A percentile compares a stretch with the other conserved stretches of the same genome.
Evolutionary conservation across 2,113 vertebrate species (phyloP).

Genomic region (Colinus virginianus): DNA sequence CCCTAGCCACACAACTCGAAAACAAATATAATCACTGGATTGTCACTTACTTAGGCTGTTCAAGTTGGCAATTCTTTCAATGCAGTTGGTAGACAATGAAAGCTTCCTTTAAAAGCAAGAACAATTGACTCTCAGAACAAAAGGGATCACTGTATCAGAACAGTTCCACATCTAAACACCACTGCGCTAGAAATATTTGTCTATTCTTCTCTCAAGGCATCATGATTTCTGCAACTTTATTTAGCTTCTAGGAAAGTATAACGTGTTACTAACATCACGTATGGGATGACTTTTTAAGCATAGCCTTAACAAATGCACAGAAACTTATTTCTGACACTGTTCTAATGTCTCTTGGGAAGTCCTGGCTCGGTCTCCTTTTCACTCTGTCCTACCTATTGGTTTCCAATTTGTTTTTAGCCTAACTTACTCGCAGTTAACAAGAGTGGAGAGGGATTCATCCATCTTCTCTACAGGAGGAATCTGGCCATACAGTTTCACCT

Average conservation of each 20-base stretch:
- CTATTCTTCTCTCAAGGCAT: neutral
- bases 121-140: slow-evolving; percentile 58
- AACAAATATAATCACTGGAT: slow-evolving; percentile 16
- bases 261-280: neutral
- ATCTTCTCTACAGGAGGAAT: slow-evolving; percentile 94
- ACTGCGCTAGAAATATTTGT: neutral
- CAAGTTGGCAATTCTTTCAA: slow-evolving; percentile 97
- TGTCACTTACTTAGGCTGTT: slow-evolving; percentile 92
- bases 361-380: neutral
- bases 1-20: slow-evolving; percentile 29
- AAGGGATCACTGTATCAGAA: slow-evolving; percentile 19
- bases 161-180: neutral
- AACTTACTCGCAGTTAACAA: slow-evolving; percentile 94
- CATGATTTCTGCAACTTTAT: neutral
- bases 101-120: slow-evolving; percentile 86
- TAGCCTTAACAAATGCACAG: neutral
- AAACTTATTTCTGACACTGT: neutral
- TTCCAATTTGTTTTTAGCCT: neutral
- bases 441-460: slow-evolving; percentile 89
- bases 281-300: neutral
- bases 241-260: neutral
- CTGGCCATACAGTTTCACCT: slow-evolving; percentile 92
- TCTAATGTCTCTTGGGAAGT: neutral
- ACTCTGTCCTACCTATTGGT: neutral
- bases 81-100: slow-evolving; percentile 96